Evolutionary conservation across 2,888 invertebrate species (phyloP), one percentile per base, ranked within the genome.

Genomic region (Drosophila lutescens): DNA sequence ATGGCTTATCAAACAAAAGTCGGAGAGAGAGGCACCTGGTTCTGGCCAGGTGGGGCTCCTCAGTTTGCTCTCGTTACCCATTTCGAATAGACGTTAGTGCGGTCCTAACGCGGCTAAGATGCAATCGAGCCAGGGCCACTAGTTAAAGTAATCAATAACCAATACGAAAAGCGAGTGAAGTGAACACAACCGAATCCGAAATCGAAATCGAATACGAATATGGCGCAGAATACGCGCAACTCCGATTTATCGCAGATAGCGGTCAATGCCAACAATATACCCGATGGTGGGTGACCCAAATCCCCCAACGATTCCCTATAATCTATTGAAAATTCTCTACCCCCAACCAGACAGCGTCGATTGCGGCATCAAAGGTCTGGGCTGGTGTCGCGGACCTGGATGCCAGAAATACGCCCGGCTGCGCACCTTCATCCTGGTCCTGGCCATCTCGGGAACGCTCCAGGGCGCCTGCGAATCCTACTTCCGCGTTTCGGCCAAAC

Each of bases 401-500:
- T 92, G 92, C 59, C 91, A 92, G 75, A 93, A 92, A 77, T 92
- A 92, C 63, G 93, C 93, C 26, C 93, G 92, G 32, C 89, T 93
- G 7, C 91, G 92, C 44, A 91, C 91, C 44, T 93, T 93, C 83
- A 86, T 93, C 17, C 60, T 89, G 4, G 86, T 93, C n/a, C 85
- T 94, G 49, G 68, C 88, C 15, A 81, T 87, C 30, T 70, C 92
- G 40, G 90, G 93, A 0, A 89, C 92, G 7, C 69, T 93, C 1
- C 93, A 93, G 78, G 93, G 93, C 5, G 91, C 93, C 49, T 89
- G 92, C 36, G 90, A 93, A 66, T 90, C 91, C 17, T 94, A 93
- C 78, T 93, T 94, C 83, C 91, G 92, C 15, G 92, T 93, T 58
- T 93, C 94, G n/a, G 92, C 93, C 4, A 91, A 93, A 47, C 90